Conservation (phyloP, 1,140 invertebrate species). For the Polyergus mexicanus region DNA sequence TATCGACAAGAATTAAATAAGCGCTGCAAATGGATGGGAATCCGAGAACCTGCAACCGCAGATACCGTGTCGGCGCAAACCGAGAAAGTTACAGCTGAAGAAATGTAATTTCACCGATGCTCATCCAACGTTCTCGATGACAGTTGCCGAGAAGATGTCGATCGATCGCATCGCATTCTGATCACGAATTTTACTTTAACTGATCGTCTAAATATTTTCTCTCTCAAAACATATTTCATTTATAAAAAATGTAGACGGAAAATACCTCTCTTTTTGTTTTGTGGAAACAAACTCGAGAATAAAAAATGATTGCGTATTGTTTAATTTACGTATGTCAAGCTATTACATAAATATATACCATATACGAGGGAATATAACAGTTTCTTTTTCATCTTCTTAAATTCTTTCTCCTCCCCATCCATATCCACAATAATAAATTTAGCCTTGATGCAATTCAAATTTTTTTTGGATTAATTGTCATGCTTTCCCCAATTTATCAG, state of each 20-base stretch:
- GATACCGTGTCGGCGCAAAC: slow-evolving; percentile 80
- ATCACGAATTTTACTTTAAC: slow-evolving; percentile 73
- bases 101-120: slow-evolving; percentile 74
- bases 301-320: not conserved
- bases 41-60: slow-evolving; percentile 85
- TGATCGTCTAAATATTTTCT: not conserved
- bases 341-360: slow-evolving; percentile 47
- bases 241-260: not conserved
- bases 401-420: not conserved
- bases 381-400: not conserved
- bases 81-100: slow-evolving; percentile 82
- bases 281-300: slow-evolving; percentile 1
- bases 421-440: not conserved
- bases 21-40: slow-evolving; percentile 91
- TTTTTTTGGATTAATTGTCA: slow-evolving; percentile 1
- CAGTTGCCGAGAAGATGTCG: not conserved
- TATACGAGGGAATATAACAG: slow-evolving; percentile 29
- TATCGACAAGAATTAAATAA: slow-evolving; percentile 89
- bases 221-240: not conserved
- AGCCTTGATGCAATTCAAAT: slow-evolving; percentile 3
- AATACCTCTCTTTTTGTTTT: not conserved
- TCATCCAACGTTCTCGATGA: not conserved
- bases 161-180: slow-evolving; percentile 48
- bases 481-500: not conserved
- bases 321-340: slow-evolving; percentile 21